Base-by-base conservation (phyloP, 2,888 invertebrate species). In the Linyphia triangularis region DNA sequence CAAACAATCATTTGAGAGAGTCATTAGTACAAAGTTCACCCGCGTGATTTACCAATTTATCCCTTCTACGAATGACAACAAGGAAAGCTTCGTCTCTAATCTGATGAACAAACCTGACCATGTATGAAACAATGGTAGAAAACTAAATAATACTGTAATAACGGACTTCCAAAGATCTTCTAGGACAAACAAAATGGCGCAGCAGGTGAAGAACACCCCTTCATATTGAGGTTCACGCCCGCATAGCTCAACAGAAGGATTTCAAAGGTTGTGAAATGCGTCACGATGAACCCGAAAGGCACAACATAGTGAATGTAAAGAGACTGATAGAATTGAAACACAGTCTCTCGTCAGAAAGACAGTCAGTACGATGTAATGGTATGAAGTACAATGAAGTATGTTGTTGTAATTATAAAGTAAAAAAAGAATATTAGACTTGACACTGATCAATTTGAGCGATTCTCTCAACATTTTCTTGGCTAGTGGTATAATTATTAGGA, bases 41-140 rank as follows among this genome's bases (percentile, higher is more conserved):
- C 26, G 30, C 77, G 77, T 77, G 77, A 77, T 77, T 77, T 63
- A 63, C 40, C 37, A 63, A 77, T 77, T 77, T 77, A 40, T n/a
- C 63, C 22, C 13, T 22, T 70, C 43, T 70, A 22, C 70, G 24
- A 70, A 16, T 70, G 70, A 51, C 43, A 22, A 67, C 67, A 19
- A 26, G 70, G 10, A 19, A 67, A 65, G 19, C 30, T 65, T 28
- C 19, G 67, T 26, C 40, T 70, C 24, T 2, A 16, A 43, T 43
- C 70, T 70, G 70, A 70, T 70, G 43, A 70, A 51, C 70, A 51
- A 43, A 70, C 40, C 43, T 43, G 37, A 26, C 43, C 43, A 5
- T 43, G 16, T 5, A 7, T 24, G 24, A 43, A 70, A 70, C 70
- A 70, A 70, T 70, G 43, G 43, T 5, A 69, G 19, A 37, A 69